A percentile compares a stretch with the other conserved stretches of the same genome.
Conservation (phyloP, 2,797 vertebrate genomes). For the Eulemur mongoz region DNA sequence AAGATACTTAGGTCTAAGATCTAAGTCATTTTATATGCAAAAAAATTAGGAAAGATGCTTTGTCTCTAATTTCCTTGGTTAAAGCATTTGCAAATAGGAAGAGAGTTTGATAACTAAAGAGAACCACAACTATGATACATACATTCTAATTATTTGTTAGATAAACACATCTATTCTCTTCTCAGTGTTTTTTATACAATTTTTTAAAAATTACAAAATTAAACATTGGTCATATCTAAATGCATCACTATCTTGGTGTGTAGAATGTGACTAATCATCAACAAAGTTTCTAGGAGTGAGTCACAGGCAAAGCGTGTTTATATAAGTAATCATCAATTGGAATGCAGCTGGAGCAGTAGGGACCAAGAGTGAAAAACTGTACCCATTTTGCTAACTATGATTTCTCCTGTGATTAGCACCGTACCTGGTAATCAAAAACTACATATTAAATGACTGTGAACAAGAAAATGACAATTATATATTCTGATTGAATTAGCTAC, state of each 20-base stretch:
- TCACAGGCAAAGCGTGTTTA: not conserved
- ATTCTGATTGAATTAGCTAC: not conserved
- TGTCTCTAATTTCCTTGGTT: not conserved
- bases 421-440: not conserved
- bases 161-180: not conserved
- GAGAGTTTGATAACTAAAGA: not conserved
- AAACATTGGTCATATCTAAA: not conserved
- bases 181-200: not conserved
- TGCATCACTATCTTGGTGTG: not conserved
- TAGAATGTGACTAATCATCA: not conserved
- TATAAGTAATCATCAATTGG: not conserved
- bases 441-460: not conserved
- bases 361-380: rapidly evolving
- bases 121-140: not conserved
- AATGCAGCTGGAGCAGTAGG: not conserved
- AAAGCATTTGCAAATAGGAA: not conserved
- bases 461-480: not conserved
- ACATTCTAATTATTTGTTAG: not conserved
- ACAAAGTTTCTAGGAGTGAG: not conserved
- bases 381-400: not conserved
- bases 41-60: not conserved
- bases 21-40: not conserved
- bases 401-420: not conserved
- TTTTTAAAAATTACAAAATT: not conserved
- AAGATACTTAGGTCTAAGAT: not conserved